Evolutionary conservation across 1,140 invertebrate species (phyloP).

Genomic region (Vanessa tameamea): DNA sequence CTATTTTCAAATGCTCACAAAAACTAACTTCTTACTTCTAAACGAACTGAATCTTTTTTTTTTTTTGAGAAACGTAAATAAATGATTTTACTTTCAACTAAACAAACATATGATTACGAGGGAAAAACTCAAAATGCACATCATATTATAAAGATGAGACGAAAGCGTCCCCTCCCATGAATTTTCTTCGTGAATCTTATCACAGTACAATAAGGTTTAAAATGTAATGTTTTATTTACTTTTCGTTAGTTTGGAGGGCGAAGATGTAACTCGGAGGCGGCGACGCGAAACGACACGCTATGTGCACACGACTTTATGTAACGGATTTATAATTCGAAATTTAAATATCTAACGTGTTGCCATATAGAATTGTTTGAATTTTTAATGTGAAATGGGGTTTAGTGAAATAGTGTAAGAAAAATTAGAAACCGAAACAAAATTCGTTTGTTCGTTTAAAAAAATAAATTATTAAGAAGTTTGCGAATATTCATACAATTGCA

Average conservation of each 20-base stretch:
- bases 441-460: too few species aligned
- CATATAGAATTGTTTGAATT: background rate
- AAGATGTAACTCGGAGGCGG: constrained; percentile 31
- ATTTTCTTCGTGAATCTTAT: background rate
- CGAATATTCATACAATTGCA: too few species aligned
- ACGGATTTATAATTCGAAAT: constrained; percentile 49
- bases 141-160: background rate
- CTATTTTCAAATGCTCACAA: too few species aligned
- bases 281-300: constrained; percentile 50
- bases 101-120: constrained; percentile 8
- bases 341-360: constrained; percentile 23
- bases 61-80: background rate
- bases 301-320: constrained; percentile 51
- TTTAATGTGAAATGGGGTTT: background rate
- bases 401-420: too few species aligned
- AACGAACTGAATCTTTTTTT: too few species aligned
- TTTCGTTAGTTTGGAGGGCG: constrained; percentile 12
- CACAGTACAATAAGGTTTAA: constrained; percentile 1
- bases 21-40: too few species aligned
- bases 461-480: too few species aligned
- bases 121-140: constrained; percentile 10
- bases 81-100: constrained; percentile 10
- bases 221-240: background rate
- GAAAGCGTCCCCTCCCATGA: background rate
- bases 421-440: too few species aligned